Evolutionary conservation across 2,113 vertebrate genomes (phyloP).

Genomic region (Sterrhoptilus dennistouni): DNA sequence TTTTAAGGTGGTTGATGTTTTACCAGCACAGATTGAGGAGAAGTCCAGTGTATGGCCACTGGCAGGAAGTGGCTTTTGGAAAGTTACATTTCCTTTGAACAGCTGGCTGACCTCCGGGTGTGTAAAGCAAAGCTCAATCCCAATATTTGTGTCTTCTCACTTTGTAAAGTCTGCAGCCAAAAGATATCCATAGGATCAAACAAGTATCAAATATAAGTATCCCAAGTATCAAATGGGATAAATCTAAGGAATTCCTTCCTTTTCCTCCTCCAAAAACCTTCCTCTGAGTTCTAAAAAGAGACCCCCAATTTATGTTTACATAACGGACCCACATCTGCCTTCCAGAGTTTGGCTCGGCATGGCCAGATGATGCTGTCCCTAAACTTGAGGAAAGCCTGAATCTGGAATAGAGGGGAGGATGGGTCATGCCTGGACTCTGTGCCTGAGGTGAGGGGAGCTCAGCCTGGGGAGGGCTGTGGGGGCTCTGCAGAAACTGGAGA

Average conservation of each 20-base stretch:
- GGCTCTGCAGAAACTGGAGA: not conserved
- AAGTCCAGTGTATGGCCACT: rapidly evolving
- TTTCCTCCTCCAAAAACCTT: rapidly evolving
- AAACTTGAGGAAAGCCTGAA: not conserved
- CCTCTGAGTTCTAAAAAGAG: not conserved
- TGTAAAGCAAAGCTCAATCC: not conserved
- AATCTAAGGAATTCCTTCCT: not conserved
- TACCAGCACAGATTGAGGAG: not conserved
- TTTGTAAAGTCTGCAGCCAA: not conserved
- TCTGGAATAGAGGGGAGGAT: not conserved
- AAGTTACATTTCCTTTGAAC: not conserved
- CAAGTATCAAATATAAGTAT: too few relatives aligned
- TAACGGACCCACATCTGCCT: not conserved
- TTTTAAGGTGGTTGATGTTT: not conserved
- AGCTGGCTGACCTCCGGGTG: not conserved
- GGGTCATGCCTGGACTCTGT: not conserved
- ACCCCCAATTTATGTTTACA: rapidly evolving
- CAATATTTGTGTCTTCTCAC: not conserved
- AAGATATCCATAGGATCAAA: too few relatives aligned
- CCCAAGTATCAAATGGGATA: not conserved
- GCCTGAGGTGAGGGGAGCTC: rapidly evolving
- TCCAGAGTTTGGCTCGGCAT: not conserved
- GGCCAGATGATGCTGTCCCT: not conserved
- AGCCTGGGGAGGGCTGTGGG: not conserved
- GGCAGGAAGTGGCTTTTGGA: not conserved